Base-by-base conservation (phyloP, 2,113 vertebrate genomes). In the Elgaria multicarinata region DNA sequence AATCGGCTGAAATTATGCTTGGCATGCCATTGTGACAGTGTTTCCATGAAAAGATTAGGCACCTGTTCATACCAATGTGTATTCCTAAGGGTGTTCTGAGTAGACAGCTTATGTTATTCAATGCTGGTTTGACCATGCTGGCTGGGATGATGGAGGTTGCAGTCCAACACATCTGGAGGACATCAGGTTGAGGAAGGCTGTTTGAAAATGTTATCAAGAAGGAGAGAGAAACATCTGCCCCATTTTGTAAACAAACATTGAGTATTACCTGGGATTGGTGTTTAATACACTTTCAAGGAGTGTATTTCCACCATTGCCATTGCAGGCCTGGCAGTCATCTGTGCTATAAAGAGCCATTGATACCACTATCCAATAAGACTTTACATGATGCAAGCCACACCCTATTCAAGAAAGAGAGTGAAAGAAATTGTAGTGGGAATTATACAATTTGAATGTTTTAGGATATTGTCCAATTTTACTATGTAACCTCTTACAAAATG, bases 31-130 rank as follows among this genome's bases (percentile, higher is more conserved):
- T 2, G 0, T 91, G 55, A 76, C 67, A 87, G 81, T 89, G 67
- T 89, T 91, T 80, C 39, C 72, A 90, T n/a, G 90, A 77, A 92
- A 91, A 92, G 36, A 31, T 82, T 39, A 75, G 58, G n/a, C 86
- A 3, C 22, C 39, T 85, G 24, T 92, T 92, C 69, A 69, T 44
- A 77, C 83, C 92, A 78, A 13, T 83, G 84, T 79, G 86, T 87
- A 22, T 80, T 72, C 86, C 28, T 84, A 82, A 86, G n/a, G 81
- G 74, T 77, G 78, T 50, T 92, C 42, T 80, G 84, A 53, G 28
- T 36, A 84, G 86, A 53, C 18, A 16, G 20, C 64, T 85, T 72
- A 50, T 53, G 42, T n/a, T 44, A 69, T 72, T 31, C 66, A 50
- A 9, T 58, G 36, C n/a, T 88, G 53, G 39, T 36, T 86, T 86